These are phyloP conservation scores for Ptychobarbus kaznakovi DNA, from an alignment of 2,797 vertebrate genomes.

Conservation along the genomic window DNA sequence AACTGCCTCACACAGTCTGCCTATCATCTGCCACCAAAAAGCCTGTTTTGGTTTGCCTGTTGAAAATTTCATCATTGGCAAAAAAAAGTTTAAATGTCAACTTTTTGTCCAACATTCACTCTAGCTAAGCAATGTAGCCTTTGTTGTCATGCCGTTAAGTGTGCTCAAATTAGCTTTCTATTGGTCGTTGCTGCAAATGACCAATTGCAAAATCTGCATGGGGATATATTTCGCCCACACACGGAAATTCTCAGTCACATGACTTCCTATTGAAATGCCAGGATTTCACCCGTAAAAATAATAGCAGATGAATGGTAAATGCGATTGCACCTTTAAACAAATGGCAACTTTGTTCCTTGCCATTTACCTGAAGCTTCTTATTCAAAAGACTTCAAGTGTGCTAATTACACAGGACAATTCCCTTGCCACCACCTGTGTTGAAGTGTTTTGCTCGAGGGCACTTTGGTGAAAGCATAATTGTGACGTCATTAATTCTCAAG, in stretches of 20 bases:
- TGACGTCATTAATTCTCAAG: not conserved
- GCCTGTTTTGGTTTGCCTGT: not conserved
- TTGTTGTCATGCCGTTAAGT: not conserved
- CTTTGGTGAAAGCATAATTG: slow-evolving; percentile 13
- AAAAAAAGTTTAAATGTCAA: not conserved
- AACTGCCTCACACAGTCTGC: slow-evolving; percentile 22
- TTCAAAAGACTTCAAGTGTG: not conserved
- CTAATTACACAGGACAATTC: not conserved
- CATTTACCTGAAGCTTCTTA: not conserved
- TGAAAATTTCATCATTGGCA: not conserved
- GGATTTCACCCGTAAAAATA: too few species aligned
- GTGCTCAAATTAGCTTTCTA: not conserved
- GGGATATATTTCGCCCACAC: not conserved
- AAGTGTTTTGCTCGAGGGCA: slow-evolving; percentile 6
- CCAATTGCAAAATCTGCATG: not conserved
- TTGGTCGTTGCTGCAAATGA: not conserved
- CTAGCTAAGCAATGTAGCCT: not conserved
- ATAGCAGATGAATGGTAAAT: not conserved
- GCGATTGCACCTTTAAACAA: not conserved
- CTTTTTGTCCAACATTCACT: not conserved
- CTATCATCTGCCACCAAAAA: slow-evolving; percentile 13
- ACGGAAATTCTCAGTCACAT: too few species aligned
- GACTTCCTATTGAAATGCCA: not conserved
- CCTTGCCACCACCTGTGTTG: not conserved
- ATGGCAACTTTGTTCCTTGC: not conserved